These are phyloP conservation scores for Acronicta psi DNA, from an alignment of 2,888 invertebrate genomes.

Conservation along the genomic window DNA sequence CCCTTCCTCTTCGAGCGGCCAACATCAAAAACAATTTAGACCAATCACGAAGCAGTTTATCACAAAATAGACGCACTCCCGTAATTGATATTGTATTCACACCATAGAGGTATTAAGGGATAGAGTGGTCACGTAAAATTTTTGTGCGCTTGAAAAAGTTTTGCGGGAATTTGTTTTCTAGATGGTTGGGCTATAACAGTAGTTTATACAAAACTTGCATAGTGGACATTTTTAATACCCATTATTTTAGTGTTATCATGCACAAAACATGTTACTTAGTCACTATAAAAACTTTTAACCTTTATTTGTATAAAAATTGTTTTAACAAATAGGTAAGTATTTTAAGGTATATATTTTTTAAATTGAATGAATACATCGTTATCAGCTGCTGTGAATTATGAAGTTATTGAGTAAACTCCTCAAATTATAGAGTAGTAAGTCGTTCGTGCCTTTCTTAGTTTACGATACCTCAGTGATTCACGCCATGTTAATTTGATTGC, in stretches of 20 bases:
- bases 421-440: background rate
- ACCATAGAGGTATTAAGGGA: slow-evolving; percentile 24
- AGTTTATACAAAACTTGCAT: too few relatives aligned
- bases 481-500: slow-evolving; percentile 54
- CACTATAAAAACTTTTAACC: too few relatives aligned
- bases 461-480: background rate
- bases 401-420: background rate
- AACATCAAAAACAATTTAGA: slow-evolving; percentile 62
- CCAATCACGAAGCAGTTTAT: slow-evolving; percentile 60
- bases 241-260: too few relatives aligned
- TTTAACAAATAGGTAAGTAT: too few relatives aligned
- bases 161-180: too few relatives aligned
- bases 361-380: too few relatives aligned
- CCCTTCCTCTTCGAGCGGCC: slow-evolving; percentile 32
- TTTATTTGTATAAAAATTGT: too few relatives aligned
- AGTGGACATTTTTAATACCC: too few relatives aligned
- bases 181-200: too few relatives aligned
- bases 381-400: background rate
- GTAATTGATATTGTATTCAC: slow-evolving; percentile 59
- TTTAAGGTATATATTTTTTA: too few relatives aligned
- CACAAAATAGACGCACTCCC: slow-evolving; percentile 44
- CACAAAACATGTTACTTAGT: too few relatives aligned
- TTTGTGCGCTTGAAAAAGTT: background rate
- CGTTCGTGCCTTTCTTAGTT: too few relatives aligned
- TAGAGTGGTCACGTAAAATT: background rate